phyloP scores from a whole-genome alignment of 53 echinoderm and acorn worm genomes.

The Holothuria leucospilota region DNA sequence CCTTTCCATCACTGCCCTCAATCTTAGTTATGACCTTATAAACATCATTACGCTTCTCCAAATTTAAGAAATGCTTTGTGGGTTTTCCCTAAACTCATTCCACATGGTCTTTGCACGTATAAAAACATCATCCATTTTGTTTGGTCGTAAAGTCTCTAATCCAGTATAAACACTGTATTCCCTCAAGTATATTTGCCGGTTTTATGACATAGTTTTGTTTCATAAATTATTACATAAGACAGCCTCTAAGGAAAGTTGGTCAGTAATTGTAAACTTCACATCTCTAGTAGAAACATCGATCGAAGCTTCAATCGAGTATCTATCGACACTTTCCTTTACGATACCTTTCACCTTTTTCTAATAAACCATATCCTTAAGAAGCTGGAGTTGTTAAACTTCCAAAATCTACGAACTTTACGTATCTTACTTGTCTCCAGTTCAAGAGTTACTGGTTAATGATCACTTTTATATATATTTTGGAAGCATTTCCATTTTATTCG shows the following conservation, averaged over 20 bases:
- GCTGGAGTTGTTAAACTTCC: conserved; percentile 27
- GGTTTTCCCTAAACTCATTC: conserved; percentile 31
- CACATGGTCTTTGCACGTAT: not conserved
- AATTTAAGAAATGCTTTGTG: not conserved
- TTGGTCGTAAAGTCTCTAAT: not conserved
- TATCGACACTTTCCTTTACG: too few relatives aligned
- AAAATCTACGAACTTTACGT: too few relatives aligned
- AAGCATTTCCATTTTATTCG: not conserved
- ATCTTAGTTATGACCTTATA: not conserved
- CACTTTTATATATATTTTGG: conserved; percentile 18
- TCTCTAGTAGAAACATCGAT: not conserved
- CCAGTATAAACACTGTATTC: not conserved
- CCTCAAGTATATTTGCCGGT: not conserved
- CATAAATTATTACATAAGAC: not conserved
- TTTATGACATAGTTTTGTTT: not conserved
- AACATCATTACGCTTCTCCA: too few relatives aligned
- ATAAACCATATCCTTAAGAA: conserved; percentile 7
- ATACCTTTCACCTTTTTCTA: too few relatives aligned
- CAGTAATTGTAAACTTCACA: conserved; percentile 13
- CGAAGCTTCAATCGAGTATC: not conserved
- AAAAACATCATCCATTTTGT: not conserved
- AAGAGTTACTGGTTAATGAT: conserved; percentile 12
- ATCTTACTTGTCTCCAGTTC: not conserved
- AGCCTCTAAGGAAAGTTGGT: conserved; percentile 32
- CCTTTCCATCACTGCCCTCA: not conserved